Conservation (phyloP, 1,140 invertebrate genomes). For the Dufourea novaeangliae region DNA sequence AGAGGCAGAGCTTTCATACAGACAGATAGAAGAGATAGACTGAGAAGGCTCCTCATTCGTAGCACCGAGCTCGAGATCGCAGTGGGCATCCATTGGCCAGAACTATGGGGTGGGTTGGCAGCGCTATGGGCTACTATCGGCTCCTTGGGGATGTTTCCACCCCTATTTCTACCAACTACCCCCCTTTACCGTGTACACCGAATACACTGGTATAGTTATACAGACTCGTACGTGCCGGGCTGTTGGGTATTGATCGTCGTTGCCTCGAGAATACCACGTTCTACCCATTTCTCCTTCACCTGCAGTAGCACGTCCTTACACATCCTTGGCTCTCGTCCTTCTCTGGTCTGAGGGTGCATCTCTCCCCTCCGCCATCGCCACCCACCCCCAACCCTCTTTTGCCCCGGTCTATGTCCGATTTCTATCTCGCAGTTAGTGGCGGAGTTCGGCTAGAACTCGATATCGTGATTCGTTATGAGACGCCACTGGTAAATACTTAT, state of each 20-base stretch:
- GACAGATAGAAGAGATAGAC: conserved; percentile 60
- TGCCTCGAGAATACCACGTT: conserved; percentile 63
- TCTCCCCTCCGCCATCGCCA: conserved; percentile 24
- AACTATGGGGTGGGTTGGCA: conserved; percentile 71
- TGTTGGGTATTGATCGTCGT: conserved; percentile 78
- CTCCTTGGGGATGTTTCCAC: conserved; percentile 78
- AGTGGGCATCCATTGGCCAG: conserved; percentile 71
- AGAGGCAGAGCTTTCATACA: conserved; percentile 34
- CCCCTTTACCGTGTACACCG: conserved; percentile 71
- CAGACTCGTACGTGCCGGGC: conserved; percentile 68
- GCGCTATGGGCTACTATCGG: conserved; percentile 74
- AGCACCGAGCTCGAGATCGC: conserved; percentile 68
- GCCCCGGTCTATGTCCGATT: conserved; percentile 51
- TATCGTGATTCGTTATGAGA: conserved; percentile 52
- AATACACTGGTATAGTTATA: conserved; percentile 74
- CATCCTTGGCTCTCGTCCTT: conserved; percentile 69
- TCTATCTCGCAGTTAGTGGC: conserved; percentile 57
- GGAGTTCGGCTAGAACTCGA: conserved; percentile 47
- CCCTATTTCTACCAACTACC: conserved; percentile 75
- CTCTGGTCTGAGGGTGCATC: conserved; percentile 58
- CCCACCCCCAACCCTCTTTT: conserved; percentile 14
- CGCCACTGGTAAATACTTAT: not conserved
- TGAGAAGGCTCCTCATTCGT: conserved; percentile 66
- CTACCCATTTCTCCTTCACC: conserved; percentile 75
- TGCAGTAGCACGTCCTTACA: conserved; percentile 72